phyloP scores from a whole-genome alignment of 2,797 vertebrate species.

The Nyctalus aviator region DNA sequence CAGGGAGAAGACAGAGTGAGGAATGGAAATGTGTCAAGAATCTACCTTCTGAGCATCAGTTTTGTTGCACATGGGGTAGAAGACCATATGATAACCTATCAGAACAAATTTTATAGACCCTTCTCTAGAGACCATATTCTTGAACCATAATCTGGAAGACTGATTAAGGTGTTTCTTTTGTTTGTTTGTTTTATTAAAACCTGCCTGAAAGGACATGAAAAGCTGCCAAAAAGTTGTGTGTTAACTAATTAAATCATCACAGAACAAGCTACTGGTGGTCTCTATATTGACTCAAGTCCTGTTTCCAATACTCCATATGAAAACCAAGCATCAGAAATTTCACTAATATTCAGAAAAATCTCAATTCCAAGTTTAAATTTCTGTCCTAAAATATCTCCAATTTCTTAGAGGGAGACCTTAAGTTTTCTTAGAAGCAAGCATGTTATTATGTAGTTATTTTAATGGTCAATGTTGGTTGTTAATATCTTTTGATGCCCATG shows the following conservation, averaged over 20 bases:
- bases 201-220: neutral
- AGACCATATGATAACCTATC: fast-evolving
- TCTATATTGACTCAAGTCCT: neutral
- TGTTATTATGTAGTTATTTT: neutral
- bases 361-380: neutral
- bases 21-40: neutral
- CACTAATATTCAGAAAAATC: neutral
- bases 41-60: neutral
- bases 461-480: neutral
- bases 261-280: neutral
- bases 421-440: neutral
- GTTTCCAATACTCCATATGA: neutral
- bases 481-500: neutral
- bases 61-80: fast-evolving
- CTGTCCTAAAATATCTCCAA: neutral
- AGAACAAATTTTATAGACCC: neutral
- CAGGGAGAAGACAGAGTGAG: neutral
- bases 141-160: neutral
- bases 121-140: neutral
- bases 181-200: neutral
- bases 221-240: neutral
- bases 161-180: neutral
- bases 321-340: neutral
- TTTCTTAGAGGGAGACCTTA: neutral
- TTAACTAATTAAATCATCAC: neutral